Percentiles rank a stretch among this genome's conserved stretches.
phyloP scores from a whole-genome alignment of 1,140 invertebrate genomes.

The Trichonephila clavipes region DNA sequence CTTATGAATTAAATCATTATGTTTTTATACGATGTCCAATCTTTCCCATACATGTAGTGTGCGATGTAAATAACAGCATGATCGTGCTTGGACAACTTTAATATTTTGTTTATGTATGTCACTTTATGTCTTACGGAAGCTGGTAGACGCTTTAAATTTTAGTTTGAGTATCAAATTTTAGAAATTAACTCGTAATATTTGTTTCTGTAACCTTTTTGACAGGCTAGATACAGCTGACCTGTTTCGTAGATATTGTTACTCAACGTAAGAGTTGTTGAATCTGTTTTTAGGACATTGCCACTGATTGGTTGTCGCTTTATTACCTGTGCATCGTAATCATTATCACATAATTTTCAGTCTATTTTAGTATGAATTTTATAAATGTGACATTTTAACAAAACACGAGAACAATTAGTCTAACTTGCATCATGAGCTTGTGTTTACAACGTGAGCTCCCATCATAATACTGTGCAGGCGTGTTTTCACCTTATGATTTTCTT shows the following conservation, averaged over 20 bases:
- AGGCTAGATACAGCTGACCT: constrained; percentile 70
- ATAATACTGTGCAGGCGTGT: background rate
- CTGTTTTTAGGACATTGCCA: constrained; percentile 74
- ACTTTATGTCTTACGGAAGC: background rate
- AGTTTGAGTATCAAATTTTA: background rate
- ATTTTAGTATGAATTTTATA: background rate
- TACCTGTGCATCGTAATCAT: constrained; percentile 52
- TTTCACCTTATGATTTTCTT: background rate
- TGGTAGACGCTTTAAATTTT: too few relatives aligned
- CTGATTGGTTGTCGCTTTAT: constrained; percentile 62
- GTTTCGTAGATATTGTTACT: constrained; percentile 73
- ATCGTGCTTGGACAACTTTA: constrained; percentile 1
- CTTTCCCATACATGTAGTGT: background rate
- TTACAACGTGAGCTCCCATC: background rate
- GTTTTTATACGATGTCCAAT: background rate
- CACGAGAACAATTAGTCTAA: background rate
- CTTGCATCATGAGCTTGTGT: constrained; percentile 9
- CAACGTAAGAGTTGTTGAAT: constrained; percentile 72
- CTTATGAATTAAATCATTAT: background rate
- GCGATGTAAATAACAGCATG: constrained; percentile 70
- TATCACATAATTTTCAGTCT: background rate
- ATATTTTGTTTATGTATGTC: constrained; percentile 45
- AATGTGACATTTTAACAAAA: background rate
- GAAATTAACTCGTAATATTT: constrained; percentile 26
- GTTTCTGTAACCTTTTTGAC: constrained; percentile 61